These are phyloP conservation scores for Saimiri boliviensis DNA, from an alignment of 2,113 vertebrate species.

Conservation along the genomic window DNA sequence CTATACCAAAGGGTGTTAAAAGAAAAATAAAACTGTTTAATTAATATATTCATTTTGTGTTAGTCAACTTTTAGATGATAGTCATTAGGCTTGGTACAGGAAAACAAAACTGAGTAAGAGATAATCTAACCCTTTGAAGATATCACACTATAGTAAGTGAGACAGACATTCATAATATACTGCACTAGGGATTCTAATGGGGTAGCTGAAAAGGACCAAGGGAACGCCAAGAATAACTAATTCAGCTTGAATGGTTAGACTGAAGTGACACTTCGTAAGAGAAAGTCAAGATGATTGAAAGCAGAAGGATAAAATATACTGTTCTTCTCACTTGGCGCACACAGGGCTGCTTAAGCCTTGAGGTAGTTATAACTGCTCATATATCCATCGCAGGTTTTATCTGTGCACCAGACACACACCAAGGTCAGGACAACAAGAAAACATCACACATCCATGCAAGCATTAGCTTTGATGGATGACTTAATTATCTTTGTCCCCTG, in stretches of 20 bases:
- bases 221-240: background rate
- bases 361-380: slow-evolving; percentile 64
- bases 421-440: slow-evolving; percentile 81
- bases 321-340: slow-evolving; percentile 51
- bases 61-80: background rate
- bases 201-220: background rate
- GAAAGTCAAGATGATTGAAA: slow-evolving; percentile 59
- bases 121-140: background rate
- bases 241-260: background rate
- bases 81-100: background rate
- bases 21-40: background rate
- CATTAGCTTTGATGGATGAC: slow-evolving; percentile 78
- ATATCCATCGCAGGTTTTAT: slow-evolving; percentile 71
- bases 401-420: slow-evolving; percentile 61
- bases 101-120: background rate
- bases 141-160: background rate
- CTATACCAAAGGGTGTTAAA: background rate
- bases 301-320: slow-evolving; percentile 65
- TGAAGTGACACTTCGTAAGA: background rate
- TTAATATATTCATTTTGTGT: background rate
- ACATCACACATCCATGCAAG: slow-evolving; percentile 27
- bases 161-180: background rate
- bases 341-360: slow-evolving; percentile 61
- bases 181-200: background rate
- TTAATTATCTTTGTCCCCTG: slow-evolving; percentile 79